Evolutionary conservation across 2,797 vertebrate species (phyloP).

Genomic region (Enoplosus armatus): DNA sequence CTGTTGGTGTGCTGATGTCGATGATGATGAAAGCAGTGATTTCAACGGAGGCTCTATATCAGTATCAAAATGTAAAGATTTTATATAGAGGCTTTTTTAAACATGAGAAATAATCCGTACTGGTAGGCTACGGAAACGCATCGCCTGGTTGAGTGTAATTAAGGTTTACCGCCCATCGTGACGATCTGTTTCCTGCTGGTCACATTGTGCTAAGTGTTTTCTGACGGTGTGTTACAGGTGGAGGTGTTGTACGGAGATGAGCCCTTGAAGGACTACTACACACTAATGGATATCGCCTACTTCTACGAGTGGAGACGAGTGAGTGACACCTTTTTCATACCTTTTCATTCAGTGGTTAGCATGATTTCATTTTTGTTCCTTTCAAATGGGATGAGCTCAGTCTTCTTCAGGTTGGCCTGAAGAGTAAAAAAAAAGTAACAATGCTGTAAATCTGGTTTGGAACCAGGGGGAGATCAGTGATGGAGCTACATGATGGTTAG

Average conservation of each 20-base stretch:
- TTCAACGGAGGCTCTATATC: background rate
- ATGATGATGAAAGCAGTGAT: background rate
- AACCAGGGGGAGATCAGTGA: background rate
- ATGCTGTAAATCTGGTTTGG: background rate
- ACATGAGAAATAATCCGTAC: background rate
- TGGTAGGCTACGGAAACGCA: background rate
- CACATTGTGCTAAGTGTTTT: background rate
- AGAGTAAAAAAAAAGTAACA: background rate
- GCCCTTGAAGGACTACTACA: constrained; percentile 98
- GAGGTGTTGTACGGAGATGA: constrained; percentile 98
- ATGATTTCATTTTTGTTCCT: background rate
- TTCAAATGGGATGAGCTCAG: background rate
- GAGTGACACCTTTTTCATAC: constrained; percentile 72
- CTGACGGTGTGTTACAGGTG: constrained; percentile 83
- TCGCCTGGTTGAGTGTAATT: background rate
- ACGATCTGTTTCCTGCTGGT: background rate
- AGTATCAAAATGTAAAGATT: background rate
- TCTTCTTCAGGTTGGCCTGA: background rate
- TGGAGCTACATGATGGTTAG: background rate
- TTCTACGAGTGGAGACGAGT: constrained; percentile 99
- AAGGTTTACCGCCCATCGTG: background rate
- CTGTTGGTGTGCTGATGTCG: background rate
- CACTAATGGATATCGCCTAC: constrained; percentile 98
- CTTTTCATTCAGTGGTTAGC: no score
- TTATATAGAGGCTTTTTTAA: background rate